Evolutionary conservation across 1,140 invertebrate species (phyloP).

Genomic region (Platyura marginata): DNA sequence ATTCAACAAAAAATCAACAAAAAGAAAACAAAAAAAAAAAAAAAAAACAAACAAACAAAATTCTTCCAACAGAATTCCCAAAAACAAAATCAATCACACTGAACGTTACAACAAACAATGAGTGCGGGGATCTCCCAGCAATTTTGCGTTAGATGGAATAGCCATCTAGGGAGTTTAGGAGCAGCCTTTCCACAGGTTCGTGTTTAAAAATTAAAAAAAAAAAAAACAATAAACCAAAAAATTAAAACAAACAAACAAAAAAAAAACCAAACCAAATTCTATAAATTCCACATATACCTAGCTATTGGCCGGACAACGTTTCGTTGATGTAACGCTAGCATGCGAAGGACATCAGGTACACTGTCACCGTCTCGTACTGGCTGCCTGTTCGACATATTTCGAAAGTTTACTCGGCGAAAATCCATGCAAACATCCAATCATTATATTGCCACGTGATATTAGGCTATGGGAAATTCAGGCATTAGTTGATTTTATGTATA

Average conservation of each 20-base stretch:
- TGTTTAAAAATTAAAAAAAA: too few species aligned
- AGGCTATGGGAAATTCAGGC: constrained; percentile 58
- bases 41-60: too few species aligned
- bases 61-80: too few species aligned
- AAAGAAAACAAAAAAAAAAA: too few species aligned
- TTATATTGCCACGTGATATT: constrained; percentile 52
- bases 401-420: constrained; percentile 61
- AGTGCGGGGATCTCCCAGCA: constrained; percentile 35
- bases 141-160: constrained; percentile 76
- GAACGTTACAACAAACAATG: too few species aligned
- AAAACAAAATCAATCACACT: too few species aligned
- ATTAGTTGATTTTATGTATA: constrained; percentile 74
- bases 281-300: too few species aligned
- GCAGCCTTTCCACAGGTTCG: constrained; percentile 23
- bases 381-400: constrained; percentile 68
- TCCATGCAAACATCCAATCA: constrained; percentile 70
- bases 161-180: constrained; percentile 23
- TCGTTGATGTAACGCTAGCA: constrained; percentile 75
- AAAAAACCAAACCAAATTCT: too few species aligned
- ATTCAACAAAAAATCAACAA: too few species aligned
- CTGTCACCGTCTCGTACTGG: constrained; percentile 71
- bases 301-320: constrained; percentile 62
- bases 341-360: constrained; percentile 73
- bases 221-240: too few species aligned
- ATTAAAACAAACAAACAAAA: too few species aligned